Percentiles rank a stretch among this genome's conserved stretches.
Conservation (phyloP, 2,113 vertebrate genomes). For the Excalfactoria chinensis region DNA sequence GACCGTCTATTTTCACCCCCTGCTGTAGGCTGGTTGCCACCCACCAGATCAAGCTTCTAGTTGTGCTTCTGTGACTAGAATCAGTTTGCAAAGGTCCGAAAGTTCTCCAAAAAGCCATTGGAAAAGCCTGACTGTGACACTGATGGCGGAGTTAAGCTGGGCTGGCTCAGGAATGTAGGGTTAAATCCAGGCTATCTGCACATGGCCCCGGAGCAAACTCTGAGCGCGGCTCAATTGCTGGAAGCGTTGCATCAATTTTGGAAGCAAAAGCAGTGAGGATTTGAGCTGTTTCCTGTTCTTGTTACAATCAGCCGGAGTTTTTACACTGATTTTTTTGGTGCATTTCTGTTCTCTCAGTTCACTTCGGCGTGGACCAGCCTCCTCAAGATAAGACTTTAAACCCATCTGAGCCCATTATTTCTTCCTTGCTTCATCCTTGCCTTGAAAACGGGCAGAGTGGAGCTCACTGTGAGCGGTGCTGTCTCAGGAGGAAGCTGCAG, state of each 20-base stretch:
- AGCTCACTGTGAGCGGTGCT: neutral
- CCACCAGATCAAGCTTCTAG: neutral
- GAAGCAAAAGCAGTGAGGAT: conserved; percentile 41
- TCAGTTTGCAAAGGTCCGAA: neutral
- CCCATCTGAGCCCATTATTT: neutral
- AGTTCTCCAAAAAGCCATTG: neutral
- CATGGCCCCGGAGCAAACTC: neutral
- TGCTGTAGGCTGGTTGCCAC: neutral
- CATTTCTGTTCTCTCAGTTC: neutral
- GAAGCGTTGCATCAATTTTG: neutral
- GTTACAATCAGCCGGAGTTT: neutral
- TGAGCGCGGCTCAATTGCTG: neutral
- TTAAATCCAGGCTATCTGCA: neutral
- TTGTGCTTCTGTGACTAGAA: neutral
- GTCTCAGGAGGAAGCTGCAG: conserved; percentile 14
- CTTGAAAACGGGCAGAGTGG: neutral
- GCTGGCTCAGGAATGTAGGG: conserved; percentile 16
- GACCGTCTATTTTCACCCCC: neutral
- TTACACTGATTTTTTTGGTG: neutral
- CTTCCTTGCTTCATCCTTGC: neutral
- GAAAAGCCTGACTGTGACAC: neutral
- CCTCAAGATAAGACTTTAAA: neutral
- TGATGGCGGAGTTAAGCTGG: neutral
- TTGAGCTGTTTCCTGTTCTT: neutral
- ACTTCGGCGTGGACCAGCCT: fast-evolving